Base-by-base conservation (phyloP, 2,888 invertebrate species). In the Spialia ferax region DNA sequence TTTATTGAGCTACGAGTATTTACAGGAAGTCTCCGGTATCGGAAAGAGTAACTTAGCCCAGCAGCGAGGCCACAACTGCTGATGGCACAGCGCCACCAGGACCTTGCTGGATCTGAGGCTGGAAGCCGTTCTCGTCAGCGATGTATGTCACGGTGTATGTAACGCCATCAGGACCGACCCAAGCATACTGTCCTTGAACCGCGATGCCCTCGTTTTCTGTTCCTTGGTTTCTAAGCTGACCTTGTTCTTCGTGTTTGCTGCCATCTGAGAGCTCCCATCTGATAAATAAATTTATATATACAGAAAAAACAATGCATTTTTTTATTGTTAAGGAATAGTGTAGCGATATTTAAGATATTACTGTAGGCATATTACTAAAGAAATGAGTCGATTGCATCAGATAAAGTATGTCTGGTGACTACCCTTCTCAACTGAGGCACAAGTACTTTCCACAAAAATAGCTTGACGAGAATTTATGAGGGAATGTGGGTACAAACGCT, bases 191-290 rank as follows among this genome's bases (percentile, higher is more conserved):
- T 18, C 95, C 95, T 67, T 86, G 88, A n/a, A 95, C 95, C 0
- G 90, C 81, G 52, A 95, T 84, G 4, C 92, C 89, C 77, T 95
- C 95, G 62, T 94, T 91, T 55, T 95, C 95, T 18, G 93, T 84
- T 2, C 95, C 95, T 71, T 91, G 84, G 77, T 95, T 94, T 78
- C 93, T 94, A 71, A 95, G 75, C 73, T 91, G 86, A 1, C 95
- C 95, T 76, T 93, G 85, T 81, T 95, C 95, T 71, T 94, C 88
- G 66, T 93, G 94, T 55, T 88, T 89, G 72, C 92, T 93, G 42
- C 95, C 95, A 76, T 95, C 94, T 65, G 95, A 95, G 66, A 93
- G 86, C 77, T 94, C 95, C 86, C 87, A 93, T n/a, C 95, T 95
- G 79, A 55, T 18, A 52, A 2, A 15, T 62, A 57, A 61, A 8